Evolutionary conservation across 2,888 invertebrate species (phyloP).

Genomic region (Thecophora atra): DNA sequence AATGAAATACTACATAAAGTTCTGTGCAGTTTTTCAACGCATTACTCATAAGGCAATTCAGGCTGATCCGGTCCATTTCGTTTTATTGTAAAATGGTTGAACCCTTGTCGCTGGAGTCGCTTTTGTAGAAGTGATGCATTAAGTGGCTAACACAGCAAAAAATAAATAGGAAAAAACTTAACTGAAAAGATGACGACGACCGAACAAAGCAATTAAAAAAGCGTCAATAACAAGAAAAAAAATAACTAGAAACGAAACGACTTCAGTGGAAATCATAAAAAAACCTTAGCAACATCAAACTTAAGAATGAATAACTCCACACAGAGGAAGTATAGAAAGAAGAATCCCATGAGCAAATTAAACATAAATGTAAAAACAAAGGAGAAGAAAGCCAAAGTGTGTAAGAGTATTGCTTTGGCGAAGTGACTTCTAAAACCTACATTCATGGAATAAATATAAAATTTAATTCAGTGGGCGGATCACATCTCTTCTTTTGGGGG

Average conservation of each 20-base stretch:
- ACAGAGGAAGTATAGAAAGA: neutral
- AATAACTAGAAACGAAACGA: conserved; percentile 13
- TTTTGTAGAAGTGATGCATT: conserved; percentile 23
- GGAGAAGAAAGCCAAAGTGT: neutral
- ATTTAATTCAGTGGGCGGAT: too few species aligned
- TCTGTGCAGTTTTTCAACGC: conserved; percentile 38
- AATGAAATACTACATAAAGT: conserved; percentile 24
- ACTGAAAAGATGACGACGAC: neutral
- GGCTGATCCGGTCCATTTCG: conserved; percentile 30
- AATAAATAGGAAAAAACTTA: neutral
- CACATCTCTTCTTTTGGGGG: too few species aligned
- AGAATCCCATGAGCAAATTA: conserved; percentile 2
- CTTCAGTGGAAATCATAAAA: neutral
- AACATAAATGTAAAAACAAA: neutral
- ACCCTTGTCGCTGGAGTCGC: conserved; percentile 4
- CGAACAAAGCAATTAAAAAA: neutral
- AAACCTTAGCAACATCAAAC: neutral
- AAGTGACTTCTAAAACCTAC: conserved; percentile 11
- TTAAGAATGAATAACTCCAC: neutral
- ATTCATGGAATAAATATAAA: too few species aligned
- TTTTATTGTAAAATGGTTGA: conserved; percentile 3
- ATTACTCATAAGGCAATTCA: conserved; percentile 41
- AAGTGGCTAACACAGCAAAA: conserved; percentile 9
- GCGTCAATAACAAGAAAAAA: neutral
- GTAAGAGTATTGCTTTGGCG: neutral